phyloP scores from a whole-genome alignment of 2,797 vertebrate genomes.

The Girardinus metallicus region DNA sequence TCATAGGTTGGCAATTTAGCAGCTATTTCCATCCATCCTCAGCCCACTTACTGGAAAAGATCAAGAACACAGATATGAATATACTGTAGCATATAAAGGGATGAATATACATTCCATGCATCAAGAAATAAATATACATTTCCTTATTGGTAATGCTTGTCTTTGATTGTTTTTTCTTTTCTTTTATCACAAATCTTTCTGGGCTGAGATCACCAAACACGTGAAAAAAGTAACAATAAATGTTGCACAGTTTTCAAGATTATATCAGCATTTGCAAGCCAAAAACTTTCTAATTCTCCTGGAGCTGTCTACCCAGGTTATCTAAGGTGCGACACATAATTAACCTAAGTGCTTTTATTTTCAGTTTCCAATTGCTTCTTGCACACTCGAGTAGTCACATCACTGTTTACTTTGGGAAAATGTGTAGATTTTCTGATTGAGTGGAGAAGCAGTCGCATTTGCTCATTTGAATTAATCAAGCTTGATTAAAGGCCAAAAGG shows the following conservation, averaged over 20 bases:
- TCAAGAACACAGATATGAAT: background rate
- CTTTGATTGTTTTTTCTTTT: background rate
- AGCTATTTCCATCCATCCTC: conserved; percentile 6
- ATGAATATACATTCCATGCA: background rate
- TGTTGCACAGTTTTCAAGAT: conserved; percentile 11
- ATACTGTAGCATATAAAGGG: background rate
- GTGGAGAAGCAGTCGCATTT: conserved; percentile 12
- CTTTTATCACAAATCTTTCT: background rate
- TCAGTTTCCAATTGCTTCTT: background rate
- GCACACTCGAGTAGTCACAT: conserved; percentile 6
- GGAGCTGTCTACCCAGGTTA: conserved; percentile 3
- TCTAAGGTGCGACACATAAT: conserved; percentile 32
- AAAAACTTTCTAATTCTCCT: conserved; percentile 9
- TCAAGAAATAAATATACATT: background rate
- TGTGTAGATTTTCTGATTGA: conserved; percentile 21
- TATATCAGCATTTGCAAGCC: conserved; percentile 2
- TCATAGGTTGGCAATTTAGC: conserved; percentile 35
- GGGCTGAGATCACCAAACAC: background rate
- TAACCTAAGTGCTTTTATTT: conserved; percentile 24
- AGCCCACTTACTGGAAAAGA: conserved; percentile 8
- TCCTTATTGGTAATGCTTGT: background rate
- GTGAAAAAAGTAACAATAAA: background rate
- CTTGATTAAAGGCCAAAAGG: conserved; percentile 16
- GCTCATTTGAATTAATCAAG: conserved; percentile 18
- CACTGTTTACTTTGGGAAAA: conserved; percentile 16